A percentile compares a stretch with the other conserved stretches of the same genome.
Conservation (phyloP, 2,888 invertebrate species). For the Lysandra bellargus region DNA sequence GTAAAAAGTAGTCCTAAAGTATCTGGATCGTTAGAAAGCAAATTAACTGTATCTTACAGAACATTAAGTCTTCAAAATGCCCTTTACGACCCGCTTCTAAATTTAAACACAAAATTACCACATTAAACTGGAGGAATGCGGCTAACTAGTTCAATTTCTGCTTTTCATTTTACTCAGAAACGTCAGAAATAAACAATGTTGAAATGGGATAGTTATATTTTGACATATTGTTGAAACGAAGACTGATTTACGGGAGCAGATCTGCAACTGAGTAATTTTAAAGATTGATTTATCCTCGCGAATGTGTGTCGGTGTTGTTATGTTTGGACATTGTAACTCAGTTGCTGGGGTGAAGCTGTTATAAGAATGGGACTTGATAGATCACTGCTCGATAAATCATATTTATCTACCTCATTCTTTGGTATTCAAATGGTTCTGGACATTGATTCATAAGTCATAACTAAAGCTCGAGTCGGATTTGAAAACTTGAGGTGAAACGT, state of each 20-base stretch:
- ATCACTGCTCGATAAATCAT: neutral
- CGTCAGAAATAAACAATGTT: conserved; percentile 25
- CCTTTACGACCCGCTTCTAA: conserved; percentile 18
- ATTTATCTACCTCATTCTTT: neutral
- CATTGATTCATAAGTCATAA: no score
- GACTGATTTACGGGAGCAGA: neutral
- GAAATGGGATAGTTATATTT: conserved; percentile 22
- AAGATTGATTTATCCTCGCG: conserved; percentile 18
- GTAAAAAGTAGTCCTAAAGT: neutral
- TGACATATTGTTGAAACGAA: conserved; percentile 25
- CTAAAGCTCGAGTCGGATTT: no score
- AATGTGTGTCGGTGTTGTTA: conserved; percentile 18
- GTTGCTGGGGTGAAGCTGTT: neutral
- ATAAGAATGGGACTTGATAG: neutral
- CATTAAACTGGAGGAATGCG: conserved; percentile 18
- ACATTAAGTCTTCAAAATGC: conserved; percentile 4
- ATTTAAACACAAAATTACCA: conserved; percentile 16
- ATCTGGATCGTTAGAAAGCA: neutral
- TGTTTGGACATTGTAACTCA: conserved; percentile 15
- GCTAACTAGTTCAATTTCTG: conserved; percentile 22
- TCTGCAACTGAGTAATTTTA: conserved; percentile 18
- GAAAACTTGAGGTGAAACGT: no score
- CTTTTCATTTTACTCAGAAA: conserved; percentile 9
- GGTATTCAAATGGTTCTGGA: neutral
- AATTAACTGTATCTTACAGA: neutral